Evolutionary conservation across 2,113 vertebrate genomes (phyloP).

Genomic region (Aspiorhynchus laticeps): DNA sequence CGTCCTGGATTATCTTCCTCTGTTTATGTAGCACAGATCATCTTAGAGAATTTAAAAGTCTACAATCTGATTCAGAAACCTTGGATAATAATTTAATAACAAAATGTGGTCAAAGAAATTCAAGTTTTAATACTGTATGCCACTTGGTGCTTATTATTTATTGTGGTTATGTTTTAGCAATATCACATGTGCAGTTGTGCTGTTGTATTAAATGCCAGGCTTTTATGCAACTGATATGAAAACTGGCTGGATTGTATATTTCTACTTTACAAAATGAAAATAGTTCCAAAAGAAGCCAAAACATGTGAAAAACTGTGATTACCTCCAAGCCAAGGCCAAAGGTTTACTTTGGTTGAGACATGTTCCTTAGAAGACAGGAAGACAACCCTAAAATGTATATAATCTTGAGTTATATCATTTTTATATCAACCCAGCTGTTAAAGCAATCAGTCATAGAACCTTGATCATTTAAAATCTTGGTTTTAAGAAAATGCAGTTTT

Average conservation of each 20-base stretch:
- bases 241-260: not conserved
- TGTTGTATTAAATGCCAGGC: not conserved
- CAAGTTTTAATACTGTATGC: not conserved
- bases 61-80: constrained; percentile 37
- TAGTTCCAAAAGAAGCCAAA: not conserved
- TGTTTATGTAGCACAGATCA: constrained; percentile 51
- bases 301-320: not conserved
- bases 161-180: not conserved
- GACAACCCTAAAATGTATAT: not conserved
- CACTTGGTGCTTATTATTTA: not conserved
- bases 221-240: too few relatives aligned
- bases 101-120: constrained; percentile 11
- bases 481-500: not conserved
- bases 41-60: constrained; percentile 56
- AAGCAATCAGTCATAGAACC: not conserved
- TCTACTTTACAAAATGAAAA: too few relatives aligned
- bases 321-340: not conserved
- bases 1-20: constrained; percentile 58
- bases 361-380: not conserved
- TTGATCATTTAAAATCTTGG: not conserved
- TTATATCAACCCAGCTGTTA: not conserved
- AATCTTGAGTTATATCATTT: not conserved
- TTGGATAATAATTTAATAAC: constrained; percentile 35
- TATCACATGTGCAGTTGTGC: too few relatives aligned
- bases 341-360: not conserved